These are phyloP conservation scores for Labeo rohita DNA, from an alignment of 2,113 vertebrate species.

Conservation along the genomic window DNA sequence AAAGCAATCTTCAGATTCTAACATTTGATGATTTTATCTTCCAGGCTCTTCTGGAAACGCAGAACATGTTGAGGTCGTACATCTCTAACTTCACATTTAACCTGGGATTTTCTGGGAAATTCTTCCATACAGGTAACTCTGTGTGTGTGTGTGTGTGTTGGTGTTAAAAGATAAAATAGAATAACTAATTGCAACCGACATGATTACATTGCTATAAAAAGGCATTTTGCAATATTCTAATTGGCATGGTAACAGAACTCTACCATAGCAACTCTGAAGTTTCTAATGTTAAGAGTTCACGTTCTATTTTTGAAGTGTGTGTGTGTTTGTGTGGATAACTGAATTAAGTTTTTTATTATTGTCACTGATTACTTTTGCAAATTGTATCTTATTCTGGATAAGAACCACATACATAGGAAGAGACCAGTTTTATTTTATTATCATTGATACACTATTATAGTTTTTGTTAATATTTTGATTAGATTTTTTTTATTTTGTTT, in stretches of 20 bases:
- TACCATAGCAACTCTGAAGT: slow-evolving; percentile 32
- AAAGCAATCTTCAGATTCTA: neutral
- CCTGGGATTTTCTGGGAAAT: slow-evolving; percentile 78
- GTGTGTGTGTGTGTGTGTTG: neutral
- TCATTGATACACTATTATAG: neutral
- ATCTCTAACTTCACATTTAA: slow-evolving; percentile 80
- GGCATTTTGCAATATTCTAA: slow-evolving; percentile 38
- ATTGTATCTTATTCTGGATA: neutral
- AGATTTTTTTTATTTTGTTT: too few species aligned
- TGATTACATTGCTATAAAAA: slow-evolving; percentile 49
- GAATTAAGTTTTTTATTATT: neutral
- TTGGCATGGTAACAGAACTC: slow-evolving; percentile 48
- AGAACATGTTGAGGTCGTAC: slow-evolving; percentile 73
- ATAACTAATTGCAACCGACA: slow-evolving; percentile 12
- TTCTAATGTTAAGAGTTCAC: neutral
- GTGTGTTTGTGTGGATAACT: slow-evolving; percentile 13
- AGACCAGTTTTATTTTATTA: neutral
- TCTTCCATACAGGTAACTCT: slow-evolving; percentile 77
- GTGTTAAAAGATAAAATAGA: neutral
- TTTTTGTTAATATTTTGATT: too few species aligned
- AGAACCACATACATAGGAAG: neutral
- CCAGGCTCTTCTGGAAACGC: slow-evolving; percentile 76
- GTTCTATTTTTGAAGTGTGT: slow-evolving; percentile 34
- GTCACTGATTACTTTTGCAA: neutral
- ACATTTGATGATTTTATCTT: slow-evolving; percentile 47